A percentile compares a stretch with the other conserved stretches of the same genome.
phyloP scores from a whole-genome alignment of 2,888 invertebrate species.

The Aquatica leii region DNA sequence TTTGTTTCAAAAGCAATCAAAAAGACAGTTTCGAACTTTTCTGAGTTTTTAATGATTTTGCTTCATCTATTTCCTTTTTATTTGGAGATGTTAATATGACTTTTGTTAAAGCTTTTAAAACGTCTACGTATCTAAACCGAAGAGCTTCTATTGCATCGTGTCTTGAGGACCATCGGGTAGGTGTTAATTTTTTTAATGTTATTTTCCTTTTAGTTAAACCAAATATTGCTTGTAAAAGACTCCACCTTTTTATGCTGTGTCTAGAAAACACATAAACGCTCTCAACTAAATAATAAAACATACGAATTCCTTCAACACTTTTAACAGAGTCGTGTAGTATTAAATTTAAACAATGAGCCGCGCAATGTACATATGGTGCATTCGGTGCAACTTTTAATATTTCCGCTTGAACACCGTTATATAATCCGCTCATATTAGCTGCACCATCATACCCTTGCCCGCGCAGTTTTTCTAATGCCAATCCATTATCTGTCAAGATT shows the following conservation, averaged over 20 bases:
- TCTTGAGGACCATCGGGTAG: conserved; percentile 1
- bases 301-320: background rate
- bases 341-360: background rate
- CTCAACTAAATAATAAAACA: background rate
- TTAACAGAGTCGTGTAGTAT: background rate
- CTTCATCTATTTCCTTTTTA: background rate
- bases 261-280: background rate
- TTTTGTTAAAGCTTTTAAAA: background rate
- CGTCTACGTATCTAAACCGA: background rate
- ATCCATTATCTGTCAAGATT: background rate
- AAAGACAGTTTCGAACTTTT: background rate
- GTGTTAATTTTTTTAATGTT: background rate
- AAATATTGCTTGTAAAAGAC: background rate
- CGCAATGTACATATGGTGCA: too few relatives aligned
- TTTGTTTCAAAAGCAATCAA: conserved; percentile 6
- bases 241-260: background rate
- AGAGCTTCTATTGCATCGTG: background rate
- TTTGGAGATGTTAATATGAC: background rate
- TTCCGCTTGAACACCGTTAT: background rate
- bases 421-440: too few relatives aligned
- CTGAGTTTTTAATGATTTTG: background rate
- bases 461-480: background rate
- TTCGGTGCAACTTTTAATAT: background rate
- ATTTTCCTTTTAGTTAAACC: background rate
- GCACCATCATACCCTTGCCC: background rate